Percentiles rank a stretch among this genome's conserved stretches.
Evolutionary conservation across 2,888 invertebrate genomes (phyloP).

Genomic region (Alcis repandata): DNA sequence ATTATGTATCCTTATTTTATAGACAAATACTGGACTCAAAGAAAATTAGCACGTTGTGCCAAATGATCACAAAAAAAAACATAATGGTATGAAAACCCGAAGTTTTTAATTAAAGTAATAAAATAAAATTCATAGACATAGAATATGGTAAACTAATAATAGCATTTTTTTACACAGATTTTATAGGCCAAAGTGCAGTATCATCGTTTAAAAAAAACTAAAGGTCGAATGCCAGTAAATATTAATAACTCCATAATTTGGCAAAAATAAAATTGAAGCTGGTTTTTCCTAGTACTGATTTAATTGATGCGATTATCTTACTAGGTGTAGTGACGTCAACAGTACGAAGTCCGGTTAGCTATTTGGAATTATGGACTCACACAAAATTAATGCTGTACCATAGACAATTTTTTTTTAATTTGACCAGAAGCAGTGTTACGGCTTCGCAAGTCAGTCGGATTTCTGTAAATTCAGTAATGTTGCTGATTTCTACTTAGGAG

Average conservation of each 20-base stretch:
- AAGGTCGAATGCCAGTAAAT: neutral
- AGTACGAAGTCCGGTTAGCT: conserved; percentile 9
- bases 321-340: conserved; percentile 5
- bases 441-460: neutral
- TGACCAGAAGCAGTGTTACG: neutral
- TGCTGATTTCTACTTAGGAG: too few relatives aligned
- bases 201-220: neutral
- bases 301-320: neutral
- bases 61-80: neutral
- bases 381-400: too few relatives aligned
- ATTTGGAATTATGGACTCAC: conserved; percentile 1
- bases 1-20: too few relatives aligned
- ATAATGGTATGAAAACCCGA: too few relatives aligned
- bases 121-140: neutral
- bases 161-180: neutral
- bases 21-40: neutral
- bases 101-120: too few relatives aligned
- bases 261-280: neutral
- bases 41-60: neutral
- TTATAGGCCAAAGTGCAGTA: conserved; percentile 2
- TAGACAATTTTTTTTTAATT: neutral
- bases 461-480: too few relatives aligned
- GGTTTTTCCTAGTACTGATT: neutral
- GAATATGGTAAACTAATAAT: neutral
- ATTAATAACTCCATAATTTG: conserved; percentile 2